Base-by-base conservation (phyloP, 2,888 invertebrate species). In the Aphodius granarius region DNA sequence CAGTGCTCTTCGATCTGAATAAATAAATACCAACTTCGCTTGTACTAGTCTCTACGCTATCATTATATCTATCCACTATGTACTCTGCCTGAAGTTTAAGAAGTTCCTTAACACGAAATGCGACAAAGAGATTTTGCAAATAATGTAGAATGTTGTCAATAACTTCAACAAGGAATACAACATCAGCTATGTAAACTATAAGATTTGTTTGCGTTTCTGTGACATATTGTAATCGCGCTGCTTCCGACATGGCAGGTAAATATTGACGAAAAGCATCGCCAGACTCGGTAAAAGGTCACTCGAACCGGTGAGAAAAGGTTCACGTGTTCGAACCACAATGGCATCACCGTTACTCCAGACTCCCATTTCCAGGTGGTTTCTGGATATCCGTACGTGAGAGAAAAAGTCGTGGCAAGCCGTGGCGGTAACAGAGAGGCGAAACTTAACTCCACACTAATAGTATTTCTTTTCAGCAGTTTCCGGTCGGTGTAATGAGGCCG, bases 381-480 rank as follows among this genome's bases (percentile, higher is more conserved):
- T 43, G 43, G 43, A 6, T 6, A 9, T 13, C 43, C 2, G 43
- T 43, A 43, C 43, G 43, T 43, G 43, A 6, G 43, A 43, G 77
- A 76, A 78, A 78, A 78, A 77, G 77, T 76, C 73, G 77, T 3
- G 43, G 73, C 73, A n/a, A n/a, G n/a, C n/a, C n/a, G n/a, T n/a
- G n/a, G n/a, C 70, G 19, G 71, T 18, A 19, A 66, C 68, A 68
- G 72, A 78, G 78, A 78, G 75, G 75, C 78, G 81, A 83, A 83
- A 83, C 82, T 81, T 76, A 80, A 82, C 79, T 79, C 80, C 75
- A 73, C 75, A 63, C 70, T 82, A 84, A 84, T 83, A 82, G 83
- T 82, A 80, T 83, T 84, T 85, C 83, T 43, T 84, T 84, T 83
- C 83, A 83, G 84, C 84, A 83, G 83, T 85, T 84, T 83, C 83